Evolutionary conservation across 2,888 invertebrate species (phyloP).

Genomic region (Drosophila koepferae): DNA sequence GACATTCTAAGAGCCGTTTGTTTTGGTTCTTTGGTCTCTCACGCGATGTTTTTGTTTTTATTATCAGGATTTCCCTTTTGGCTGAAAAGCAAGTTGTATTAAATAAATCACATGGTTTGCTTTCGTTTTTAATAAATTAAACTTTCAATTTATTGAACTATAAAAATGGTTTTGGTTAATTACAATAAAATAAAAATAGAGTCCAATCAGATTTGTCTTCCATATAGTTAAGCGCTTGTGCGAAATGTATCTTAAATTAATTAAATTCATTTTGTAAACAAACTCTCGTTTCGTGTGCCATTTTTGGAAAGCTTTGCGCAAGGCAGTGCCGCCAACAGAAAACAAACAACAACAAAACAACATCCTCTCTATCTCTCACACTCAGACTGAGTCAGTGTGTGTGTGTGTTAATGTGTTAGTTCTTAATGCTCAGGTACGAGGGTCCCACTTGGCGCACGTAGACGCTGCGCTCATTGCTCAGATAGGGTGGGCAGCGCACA

Average conservation of each 20-base stretch:
- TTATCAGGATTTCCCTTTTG: slow-evolving; percentile 16
- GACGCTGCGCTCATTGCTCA: slow-evolving; percentile 88
- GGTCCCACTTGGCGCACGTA: slow-evolving; percentile 91
- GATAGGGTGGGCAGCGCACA: slow-evolving; percentile 88
- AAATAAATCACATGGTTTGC: not conserved
- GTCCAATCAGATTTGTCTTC: slow-evolving; percentile 56
- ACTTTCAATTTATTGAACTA: slow-evolving; percentile 77
- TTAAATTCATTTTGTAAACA: slow-evolving; percentile 45
- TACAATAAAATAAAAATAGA: slow-evolving; percentile 72
- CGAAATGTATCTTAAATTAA: slow-evolving; percentile 48
- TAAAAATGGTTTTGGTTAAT: slow-evolving; percentile 70
- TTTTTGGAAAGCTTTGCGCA: slow-evolving; percentile 38
- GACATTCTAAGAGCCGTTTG: slow-evolving; percentile 56
- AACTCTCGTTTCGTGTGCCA: slow-evolving; percentile 44
- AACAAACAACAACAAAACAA: slow-evolving; percentile 47
- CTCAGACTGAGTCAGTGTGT: not conserved
- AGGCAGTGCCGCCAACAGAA: slow-evolving; percentile 55
- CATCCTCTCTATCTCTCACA: slow-evolving; percentile 10
- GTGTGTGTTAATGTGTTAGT: slow-evolving; percentile 58
- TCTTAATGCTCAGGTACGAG: slow-evolving; percentile 85
- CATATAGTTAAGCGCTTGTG: slow-evolving; percentile 41
- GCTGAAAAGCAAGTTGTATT: not conserved
- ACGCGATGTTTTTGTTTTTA: not conserved
- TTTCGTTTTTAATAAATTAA: slow-evolving; percentile 73
- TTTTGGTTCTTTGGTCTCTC: slow-evolving; percentile 3